Base-by-base conservation (phyloP, 2,888 invertebrate species). In the Amphimallon solstitiale region DNA sequence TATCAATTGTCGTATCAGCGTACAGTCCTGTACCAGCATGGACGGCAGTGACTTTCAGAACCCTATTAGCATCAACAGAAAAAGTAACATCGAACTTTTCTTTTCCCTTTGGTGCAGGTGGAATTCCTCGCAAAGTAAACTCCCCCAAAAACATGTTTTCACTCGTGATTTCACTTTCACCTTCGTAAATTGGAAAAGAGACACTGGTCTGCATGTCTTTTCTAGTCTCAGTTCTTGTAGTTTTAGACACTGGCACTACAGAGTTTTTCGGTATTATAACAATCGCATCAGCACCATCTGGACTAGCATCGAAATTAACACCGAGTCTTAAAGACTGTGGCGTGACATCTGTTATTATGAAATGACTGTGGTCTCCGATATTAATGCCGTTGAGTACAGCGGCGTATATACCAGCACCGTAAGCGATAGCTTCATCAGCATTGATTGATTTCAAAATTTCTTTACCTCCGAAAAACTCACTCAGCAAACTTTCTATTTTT, bases 371-470 rank as follows among this genome's bases (percentile, higher is more conserved):
- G 19, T 48, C 62, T 45, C 67, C 69, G 35, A 67, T 65, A 29
- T 68, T 59, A 37, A 71, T 62, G 19, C 68, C 70, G 10, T 67
- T 68, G 14, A 74, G 62, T 19, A 71, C 59, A 2, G 70, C 70
- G 6, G 71, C 68, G 54, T 75, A 72, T 10, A 76, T 61, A 10
- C 72, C 73, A 4, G 76, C 76, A 10, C 76, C 76, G 45, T 71
- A 66, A 9, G 76, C 76, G 4, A 77, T 74, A 12, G 73, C 74
- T 68, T 76, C 75, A 46, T 76, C 75, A 5, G 76, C 75, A 66
- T 76, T 72, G 15, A 75, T 17, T 7, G 71, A 66, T 12, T 65
- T 67, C 51, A 70, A 72, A 5, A 74, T 38, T 15, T 68, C 60
- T 48, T 72, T 71, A 7, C 6, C 21, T 1, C 34, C 43, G 65